phyloP scores from a whole-genome alignment of 2,888 invertebrate genomes.

The Tinea trinotella region DNA sequence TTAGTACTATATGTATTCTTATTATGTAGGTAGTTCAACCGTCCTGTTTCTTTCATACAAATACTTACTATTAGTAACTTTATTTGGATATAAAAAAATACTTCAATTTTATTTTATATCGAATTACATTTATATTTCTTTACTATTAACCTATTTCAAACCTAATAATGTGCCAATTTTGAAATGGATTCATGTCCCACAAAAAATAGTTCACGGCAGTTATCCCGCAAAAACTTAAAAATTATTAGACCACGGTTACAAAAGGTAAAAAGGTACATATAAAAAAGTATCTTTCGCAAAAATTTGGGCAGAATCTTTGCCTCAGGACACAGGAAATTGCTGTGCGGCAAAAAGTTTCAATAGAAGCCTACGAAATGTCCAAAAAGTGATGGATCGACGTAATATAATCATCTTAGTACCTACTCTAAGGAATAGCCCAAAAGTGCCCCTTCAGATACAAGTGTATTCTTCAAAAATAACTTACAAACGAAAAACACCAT shows the following conservation, averaged over 20 bases:
- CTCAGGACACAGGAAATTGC: conserved; percentile 62
- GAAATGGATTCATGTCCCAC: neutral
- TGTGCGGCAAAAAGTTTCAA: conserved; percentile 52
- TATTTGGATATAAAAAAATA: too few species aligned
- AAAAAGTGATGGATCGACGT: conserved; percentile 63
- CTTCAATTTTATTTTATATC: too few species aligned
- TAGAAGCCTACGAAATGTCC: conserved; percentile 57
- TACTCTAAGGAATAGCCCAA: conserved; percentile 41
- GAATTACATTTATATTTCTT: too few species aligned
- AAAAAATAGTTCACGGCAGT: neutral
- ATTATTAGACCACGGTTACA: conserved; percentile 8
- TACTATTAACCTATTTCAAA: too few species aligned
- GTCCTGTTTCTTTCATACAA: too few species aligned
- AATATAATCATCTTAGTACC: conserved; percentile 65
- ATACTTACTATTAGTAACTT: too few species aligned
- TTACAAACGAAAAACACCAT: neutral
- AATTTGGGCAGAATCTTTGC: conserved; percentile 49
- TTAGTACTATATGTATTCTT: too few species aligned
- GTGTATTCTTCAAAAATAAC: conserved; percentile 49
- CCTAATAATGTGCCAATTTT: neutral
- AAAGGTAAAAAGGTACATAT: neutral
- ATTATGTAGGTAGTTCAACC: too few species aligned
- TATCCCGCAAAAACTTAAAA: conserved; percentile 9
- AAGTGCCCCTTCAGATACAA: conserved; percentile 67
- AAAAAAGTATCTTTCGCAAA: conserved; percentile 27